These are phyloP conservation scores for Phoenoteleia sp. DNA, from an alignment of 2,888 invertebrate genomes.

Conservation along the genomic window DNA sequence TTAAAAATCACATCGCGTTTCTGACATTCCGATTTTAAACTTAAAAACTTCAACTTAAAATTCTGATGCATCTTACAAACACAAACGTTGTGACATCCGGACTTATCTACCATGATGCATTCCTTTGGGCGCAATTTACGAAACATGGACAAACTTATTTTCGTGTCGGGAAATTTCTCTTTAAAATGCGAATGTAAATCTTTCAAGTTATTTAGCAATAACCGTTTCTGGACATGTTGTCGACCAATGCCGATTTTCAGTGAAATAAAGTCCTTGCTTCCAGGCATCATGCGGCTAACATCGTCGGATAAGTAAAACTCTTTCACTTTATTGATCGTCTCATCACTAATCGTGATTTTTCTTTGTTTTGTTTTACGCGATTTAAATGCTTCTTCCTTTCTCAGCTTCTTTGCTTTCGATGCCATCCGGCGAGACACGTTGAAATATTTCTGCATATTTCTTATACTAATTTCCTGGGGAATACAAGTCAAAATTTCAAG, in stretches of 20 bases:
- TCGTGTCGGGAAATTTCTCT: conserved; percentile 12
- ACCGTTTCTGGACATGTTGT: conserved; percentile 23
- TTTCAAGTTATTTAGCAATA: conserved; percentile 29
- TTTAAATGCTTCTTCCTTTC: conserved; percentile 1
- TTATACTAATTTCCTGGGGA: not conserved
- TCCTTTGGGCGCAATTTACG: conserved; percentile 45
- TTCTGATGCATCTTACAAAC: conserved; percentile 49
- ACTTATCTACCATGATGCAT: conserved; percentile 44
- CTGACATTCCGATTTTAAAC: conserved; percentile 11
- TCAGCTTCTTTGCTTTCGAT: not conserved
- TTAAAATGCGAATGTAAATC: conserved; percentile 28
- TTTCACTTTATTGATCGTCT: conserved; percentile 17
- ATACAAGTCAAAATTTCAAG: not conserved
- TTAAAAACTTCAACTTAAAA: conserved; percentile 21
- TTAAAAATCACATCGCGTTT: conserved; percentile 24
- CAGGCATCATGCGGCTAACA: conserved; percentile 39
- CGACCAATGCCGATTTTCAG: conserved; percentile 11
- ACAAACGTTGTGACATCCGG: conserved; percentile 53
- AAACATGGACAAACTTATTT: conserved; percentile 42
- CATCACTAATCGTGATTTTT: conserved; percentile 15
- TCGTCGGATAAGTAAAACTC: conserved; percentile 57
- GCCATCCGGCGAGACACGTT: not conserved
- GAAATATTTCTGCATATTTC: not conserved
- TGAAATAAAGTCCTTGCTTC: conserved; percentile 30
- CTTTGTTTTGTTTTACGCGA: conserved; percentile 9